A percentile compares a stretch with the other conserved stretches of the same genome.
Evolutionary conservation across 2,113 vertebrate species (phyloP).

Genomic region (Antechinus flavipes): DNA sequence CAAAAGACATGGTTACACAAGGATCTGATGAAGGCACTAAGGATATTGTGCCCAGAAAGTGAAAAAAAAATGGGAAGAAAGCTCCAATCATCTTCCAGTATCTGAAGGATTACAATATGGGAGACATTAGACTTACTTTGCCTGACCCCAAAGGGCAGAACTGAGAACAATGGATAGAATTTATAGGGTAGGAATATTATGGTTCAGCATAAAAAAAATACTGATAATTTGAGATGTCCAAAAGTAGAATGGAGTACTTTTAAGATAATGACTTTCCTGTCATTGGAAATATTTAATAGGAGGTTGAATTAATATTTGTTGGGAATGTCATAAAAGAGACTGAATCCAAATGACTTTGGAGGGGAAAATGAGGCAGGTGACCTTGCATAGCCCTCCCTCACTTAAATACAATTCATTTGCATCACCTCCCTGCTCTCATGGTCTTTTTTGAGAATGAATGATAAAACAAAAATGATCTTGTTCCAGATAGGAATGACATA

Average conservation of each 20-base stretch:
- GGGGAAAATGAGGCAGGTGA: no score
- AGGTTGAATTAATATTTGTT: not conserved
- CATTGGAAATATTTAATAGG: not conserved
- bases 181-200: not conserved
- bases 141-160: not conserved
- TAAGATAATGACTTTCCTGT: not conserved
- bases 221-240: not conserved
- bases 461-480: not conserved
- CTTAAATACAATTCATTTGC: no score
- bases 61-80: not conserved
- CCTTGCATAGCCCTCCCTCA: no score
- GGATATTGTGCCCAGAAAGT: not conserved
- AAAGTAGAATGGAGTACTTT: not conserved
- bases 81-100: not conserved
- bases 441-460: no score
- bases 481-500: not conserved
- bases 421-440: no score
- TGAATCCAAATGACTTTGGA: no score
- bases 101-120: not conserved
- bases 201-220: not conserved
- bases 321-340: not conserved
- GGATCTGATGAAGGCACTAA: not conserved
- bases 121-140: not conserved
- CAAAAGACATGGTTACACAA: not conserved
- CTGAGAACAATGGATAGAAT: not conserved